These are phyloP conservation scores for Anhinga anhinga DNA, from an alignment of 2,113 vertebrate species.

Conservation along the genomic window DNA sequence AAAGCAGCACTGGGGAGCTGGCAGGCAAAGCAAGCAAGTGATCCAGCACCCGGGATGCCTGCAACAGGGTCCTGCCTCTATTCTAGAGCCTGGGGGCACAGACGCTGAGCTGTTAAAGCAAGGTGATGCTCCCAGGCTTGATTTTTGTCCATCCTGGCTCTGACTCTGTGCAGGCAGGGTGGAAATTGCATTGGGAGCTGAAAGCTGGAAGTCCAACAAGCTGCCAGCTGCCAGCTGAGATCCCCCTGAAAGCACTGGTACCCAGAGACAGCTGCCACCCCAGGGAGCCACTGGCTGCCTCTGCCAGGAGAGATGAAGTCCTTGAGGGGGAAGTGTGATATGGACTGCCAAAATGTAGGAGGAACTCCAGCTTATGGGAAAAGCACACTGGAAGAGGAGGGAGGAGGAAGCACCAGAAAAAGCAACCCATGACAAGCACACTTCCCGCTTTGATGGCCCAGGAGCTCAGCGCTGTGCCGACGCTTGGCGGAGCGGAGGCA, in stretches of 20 bases:
- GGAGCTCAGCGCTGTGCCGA: background rate
- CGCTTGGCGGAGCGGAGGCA: background rate
- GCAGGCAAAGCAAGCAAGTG: background rate
- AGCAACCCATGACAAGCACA: background rate
- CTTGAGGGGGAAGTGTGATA: background rate
- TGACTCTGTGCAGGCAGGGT: background rate
- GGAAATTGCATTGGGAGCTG: background rate
- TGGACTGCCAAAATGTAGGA: background rate
- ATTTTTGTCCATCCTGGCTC: background rate
- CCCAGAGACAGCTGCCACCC: background rate
- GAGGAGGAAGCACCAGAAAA: background rate
- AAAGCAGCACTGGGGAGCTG: background rate
- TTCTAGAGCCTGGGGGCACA: background rate
- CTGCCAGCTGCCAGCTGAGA: background rate
- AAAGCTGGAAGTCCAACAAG: background rate
- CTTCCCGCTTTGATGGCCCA: background rate
- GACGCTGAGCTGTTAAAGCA: background rate
- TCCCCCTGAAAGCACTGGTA: rapidly evolving
- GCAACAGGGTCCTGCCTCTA: rapidly evolving
- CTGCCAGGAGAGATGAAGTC: background rate
- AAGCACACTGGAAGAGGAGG: background rate
- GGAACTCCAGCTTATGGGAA: background rate
- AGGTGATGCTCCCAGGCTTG: background rate
- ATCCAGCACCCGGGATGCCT: background rate
- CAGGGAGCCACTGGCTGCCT: background rate